Evolutionary conservation across 2,888 invertebrate genomes (phyloP), one percentile per base, ranked within the genome.

Genomic region (Limenitis camilla): DNA sequence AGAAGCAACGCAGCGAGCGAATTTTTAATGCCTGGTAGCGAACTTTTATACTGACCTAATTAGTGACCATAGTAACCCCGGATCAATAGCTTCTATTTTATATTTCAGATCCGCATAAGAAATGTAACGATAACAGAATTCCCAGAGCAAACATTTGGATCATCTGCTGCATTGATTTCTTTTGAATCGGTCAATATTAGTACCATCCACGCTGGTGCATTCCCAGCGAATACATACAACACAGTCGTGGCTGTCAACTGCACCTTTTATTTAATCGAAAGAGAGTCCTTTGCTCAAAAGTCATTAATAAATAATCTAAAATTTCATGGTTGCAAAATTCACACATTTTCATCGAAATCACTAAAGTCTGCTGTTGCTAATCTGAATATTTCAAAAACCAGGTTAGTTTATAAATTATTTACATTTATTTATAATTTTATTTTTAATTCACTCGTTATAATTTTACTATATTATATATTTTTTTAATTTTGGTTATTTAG

Each of bases 181-280:
- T 78, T 92, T 74, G 83, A 88, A 55, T 60, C 65, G 1, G 76
- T 85, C 42, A 79, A 81, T 61, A 89, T 92, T 9, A 81, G 85
- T 35, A 80, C 84, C 7, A 89, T 94, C 40, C 81, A 88, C 19
- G 77, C 86, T 35, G 89, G 90, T 44, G 93, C 93, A 0, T 93
- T 94, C 67, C 89, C 89, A 47, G 91, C 92, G 2, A 89, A 90
- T 64, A 89, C 89, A 39, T 91, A 93, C 65, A 89, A 90, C 59
- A 82, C 89, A 44, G 89, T 94, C 6, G 79, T 81, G 61, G 89
- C 92, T 11, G 84, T 88, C 55, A 91, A 92, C 71, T 90, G 91
- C 40, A 88, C 90, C 7, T 87, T 93, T 53, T 75, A 87, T 47
- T 75, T 81, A 31, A 88, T 93, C 40, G 89, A 91, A 68, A 78